Evolutionary conservation across 2,888 invertebrate species (phyloP).

Genomic region (Drosophila limbata): DNA sequence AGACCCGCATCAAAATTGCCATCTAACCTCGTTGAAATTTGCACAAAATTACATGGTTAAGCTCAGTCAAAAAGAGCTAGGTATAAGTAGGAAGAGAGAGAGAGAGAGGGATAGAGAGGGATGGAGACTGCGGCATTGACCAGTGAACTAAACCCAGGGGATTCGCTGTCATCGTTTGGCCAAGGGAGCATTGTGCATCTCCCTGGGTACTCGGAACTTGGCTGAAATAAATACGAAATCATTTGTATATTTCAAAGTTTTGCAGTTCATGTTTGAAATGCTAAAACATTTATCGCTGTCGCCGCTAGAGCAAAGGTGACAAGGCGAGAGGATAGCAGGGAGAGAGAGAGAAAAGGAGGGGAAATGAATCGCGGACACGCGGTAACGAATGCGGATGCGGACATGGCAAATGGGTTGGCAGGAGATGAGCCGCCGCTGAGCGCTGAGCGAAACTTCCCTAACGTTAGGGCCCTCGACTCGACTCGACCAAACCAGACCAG

Average conservation of each 20-base stretch:
- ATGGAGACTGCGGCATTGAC: conserved; percentile 3
- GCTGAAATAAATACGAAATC: conserved; percentile 80
- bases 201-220: conserved; percentile 41
- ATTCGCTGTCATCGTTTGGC: conserved; percentile 52
- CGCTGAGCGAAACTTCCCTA: conserved; percentile 44
- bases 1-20: conserved; percentile 31
- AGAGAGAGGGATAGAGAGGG: not conserved
- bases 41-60: conserved; percentile 47
- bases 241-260: conserved; percentile 80
- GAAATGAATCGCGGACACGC: conserved; percentile 3
- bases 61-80: not conserved
- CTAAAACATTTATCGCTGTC: conserved; percentile 80
- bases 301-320: conserved; percentile 56
- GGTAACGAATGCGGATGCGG: conserved; percentile 70
- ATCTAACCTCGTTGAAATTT: conserved; percentile 37
- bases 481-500: conserved; percentile 7
- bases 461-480: conserved; percentile 36
- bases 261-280: conserved; percentile 80
- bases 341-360: not conserved
- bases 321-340: conserved; percentile 7
- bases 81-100: not conserved
- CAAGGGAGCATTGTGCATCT: conserved; percentile 19
- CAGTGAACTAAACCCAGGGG: conserved; percentile 8
- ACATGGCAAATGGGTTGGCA: conserved; percentile 76
- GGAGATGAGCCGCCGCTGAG: conserved; percentile 72